Conservation (phyloP, 2,797 vertebrate species). For the Enteromius afrohamiltoni region DNA sequence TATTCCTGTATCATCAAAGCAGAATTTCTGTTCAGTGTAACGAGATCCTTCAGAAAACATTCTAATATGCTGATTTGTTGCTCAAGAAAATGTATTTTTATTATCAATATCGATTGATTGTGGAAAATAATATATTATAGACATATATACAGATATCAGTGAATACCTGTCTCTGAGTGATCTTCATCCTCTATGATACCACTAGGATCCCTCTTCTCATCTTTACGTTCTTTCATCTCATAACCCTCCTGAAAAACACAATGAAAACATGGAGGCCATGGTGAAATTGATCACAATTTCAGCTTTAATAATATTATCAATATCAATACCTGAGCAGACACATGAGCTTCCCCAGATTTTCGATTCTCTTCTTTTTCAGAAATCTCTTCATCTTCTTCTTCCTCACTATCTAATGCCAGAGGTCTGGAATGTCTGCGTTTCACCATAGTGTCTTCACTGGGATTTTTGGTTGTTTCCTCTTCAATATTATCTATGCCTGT, state of each 20-base stretch:
- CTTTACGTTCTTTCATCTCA: constrained; percentile 65
- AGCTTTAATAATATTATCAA: not conserved
- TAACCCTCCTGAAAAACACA: constrained; percentile 55
- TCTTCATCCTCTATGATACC: constrained; percentile 71
- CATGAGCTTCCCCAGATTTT: constrained; percentile 22
- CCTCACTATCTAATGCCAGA: constrained; percentile 88
- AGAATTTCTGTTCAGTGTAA: not conserved
- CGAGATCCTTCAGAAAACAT: too few relatives aligned
- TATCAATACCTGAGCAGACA: constrained; percentile 38
- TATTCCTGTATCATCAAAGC: not conserved
- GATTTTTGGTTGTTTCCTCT: constrained; percentile 76
- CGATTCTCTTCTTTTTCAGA: constrained; percentile 57
- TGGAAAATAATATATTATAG: too few relatives aligned
- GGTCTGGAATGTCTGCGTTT: constrained; percentile 89
- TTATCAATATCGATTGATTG: too few relatives aligned
- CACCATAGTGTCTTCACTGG: constrained; percentile 72
- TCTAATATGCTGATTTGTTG: too few relatives aligned
- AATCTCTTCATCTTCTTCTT: constrained; percentile 79
- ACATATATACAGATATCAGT: constrained; percentile 15
- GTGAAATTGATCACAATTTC: not conserved
- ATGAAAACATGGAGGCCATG: not conserved
- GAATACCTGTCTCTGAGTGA: constrained; percentile 78
- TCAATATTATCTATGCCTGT: constrained; percentile 75
- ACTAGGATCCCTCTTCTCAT: constrained; percentile 64
- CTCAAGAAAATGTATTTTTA: too few relatives aligned